These are phyloP conservation scores for Drosophila neonasuta DNA, from an alignment of 2,888 invertebrate species.

Conservation along the genomic window DNA sequence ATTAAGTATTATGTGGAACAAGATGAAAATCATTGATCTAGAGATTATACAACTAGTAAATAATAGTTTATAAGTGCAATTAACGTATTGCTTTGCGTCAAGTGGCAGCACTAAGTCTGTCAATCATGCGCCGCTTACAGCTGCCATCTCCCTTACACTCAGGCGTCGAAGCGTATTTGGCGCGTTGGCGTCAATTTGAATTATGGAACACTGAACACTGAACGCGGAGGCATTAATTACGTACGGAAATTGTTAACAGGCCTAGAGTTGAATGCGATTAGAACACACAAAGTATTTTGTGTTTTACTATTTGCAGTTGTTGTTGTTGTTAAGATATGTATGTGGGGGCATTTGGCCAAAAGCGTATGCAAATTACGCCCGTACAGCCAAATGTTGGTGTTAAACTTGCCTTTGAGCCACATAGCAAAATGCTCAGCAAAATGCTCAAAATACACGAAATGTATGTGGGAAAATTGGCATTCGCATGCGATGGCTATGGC, in stretches of 20 bases:
- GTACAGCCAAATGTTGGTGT: conserved; percentile 68
- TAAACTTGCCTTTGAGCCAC: conserved; percentile 54
- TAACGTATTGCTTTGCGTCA: background rate
- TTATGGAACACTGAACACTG: conserved; percentile 43
- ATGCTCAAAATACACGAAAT: conserved; percentile 49
- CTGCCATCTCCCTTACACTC: conserved; percentile 46
- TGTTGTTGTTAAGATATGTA: conserved; percentile 33
- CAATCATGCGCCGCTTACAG: conserved; percentile 23
- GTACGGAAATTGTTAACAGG: conserved; percentile 62
- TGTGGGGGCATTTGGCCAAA: conserved; percentile 64
- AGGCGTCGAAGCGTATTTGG: conserved; percentile 42
- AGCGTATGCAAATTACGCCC: conserved; percentile 63
- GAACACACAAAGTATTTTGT: conserved; percentile 46
- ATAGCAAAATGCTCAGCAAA: conserved; percentile 35
- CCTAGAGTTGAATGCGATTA: conserved; percentile 45
- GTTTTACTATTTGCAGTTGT: conserved; percentile 7
- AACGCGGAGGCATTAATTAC: conserved; percentile 62
- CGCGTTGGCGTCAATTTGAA: conserved; percentile 74
- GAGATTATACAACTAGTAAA: background rate
- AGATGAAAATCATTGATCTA: background rate
- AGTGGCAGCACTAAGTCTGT: conserved; percentile 44
- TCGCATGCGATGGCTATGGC: conserved; percentile 41
- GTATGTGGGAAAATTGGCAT: conserved; percentile 74
- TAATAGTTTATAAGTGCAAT: background rate
- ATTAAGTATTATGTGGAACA: conserved; percentile 26